Conservation (phyloP, 2,113 vertebrate genomes). For the Galbula dea region DNA sequence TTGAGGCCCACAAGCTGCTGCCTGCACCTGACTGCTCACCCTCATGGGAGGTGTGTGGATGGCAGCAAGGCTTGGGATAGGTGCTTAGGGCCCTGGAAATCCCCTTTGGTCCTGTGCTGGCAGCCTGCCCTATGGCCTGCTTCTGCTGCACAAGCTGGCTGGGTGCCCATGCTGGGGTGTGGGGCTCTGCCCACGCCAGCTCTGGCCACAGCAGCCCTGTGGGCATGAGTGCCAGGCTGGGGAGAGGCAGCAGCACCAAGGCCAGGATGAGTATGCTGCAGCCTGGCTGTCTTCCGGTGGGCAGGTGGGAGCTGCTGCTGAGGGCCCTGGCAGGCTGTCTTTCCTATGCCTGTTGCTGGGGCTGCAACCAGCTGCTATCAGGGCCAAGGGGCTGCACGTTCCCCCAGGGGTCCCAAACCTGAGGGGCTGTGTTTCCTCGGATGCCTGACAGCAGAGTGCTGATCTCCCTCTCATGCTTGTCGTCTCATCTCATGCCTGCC, state of each 20-base stretch:
- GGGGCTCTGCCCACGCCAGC: not conserved
- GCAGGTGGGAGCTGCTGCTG: not conserved
- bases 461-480: not conserved
- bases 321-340: not conserved
- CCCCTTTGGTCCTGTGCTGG: not conserved
- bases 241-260: not conserved
- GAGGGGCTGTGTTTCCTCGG: rapidly evolving
- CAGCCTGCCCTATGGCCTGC: not conserved
- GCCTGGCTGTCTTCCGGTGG: slow-evolving; percentile 20
- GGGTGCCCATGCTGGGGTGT: not conserved
- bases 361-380: not conserved
- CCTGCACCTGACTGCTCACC: not conserved
- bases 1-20: not conserved
- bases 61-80: rapidly evolving
- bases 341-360: not conserved
- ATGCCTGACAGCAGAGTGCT: not conserved
- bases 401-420: rapidly evolving
- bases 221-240: not conserved
- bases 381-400: rapidly evolving
- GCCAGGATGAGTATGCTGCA: not conserved
- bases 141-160: not conserved
- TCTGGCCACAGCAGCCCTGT: not conserved
- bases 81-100: not conserved
- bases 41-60: not conserved
- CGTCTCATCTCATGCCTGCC: slow-evolving; percentile 39